Conservation (phyloP, 2,113 vertebrate species). For the Noctilio leporinus region DNA sequence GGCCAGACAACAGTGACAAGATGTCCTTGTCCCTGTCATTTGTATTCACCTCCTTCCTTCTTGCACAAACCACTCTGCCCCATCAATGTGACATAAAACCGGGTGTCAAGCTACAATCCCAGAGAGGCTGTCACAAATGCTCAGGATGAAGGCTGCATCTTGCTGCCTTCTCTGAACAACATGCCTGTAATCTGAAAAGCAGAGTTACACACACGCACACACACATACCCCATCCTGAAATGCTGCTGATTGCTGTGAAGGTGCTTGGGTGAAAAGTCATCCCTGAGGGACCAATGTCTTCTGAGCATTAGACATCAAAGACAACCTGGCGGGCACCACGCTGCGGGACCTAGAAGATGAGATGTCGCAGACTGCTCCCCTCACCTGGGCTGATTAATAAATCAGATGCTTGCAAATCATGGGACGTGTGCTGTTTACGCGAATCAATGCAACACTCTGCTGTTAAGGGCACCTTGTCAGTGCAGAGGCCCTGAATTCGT, state of each 20-base stretch:
- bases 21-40: background rate
- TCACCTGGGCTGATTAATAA: slow-evolving; percentile 46
- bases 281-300: background rate
- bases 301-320: background rate
- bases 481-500: background rate
- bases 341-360: background rate
- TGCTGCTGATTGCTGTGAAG: background rate
- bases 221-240: background rate
- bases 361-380: background rate
- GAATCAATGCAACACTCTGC: background rate
- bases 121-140: background rate
- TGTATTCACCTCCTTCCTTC: background rate
- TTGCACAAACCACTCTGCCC: background rate
- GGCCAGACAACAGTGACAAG: background rate
- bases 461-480: background rate
- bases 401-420: slow-evolving; percentile 13
- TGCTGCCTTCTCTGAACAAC: background rate
- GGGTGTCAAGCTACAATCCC: background rate
- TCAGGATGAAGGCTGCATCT: background rate
- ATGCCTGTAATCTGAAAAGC: background rate
- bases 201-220: background rate
- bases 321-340: background rate
- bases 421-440: background rate
- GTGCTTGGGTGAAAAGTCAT: background rate
- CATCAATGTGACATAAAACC: background rate